Evolutionary conservation across 2,888 invertebrate genomes (phyloP).

Genomic region (Troides helena): DNA sequence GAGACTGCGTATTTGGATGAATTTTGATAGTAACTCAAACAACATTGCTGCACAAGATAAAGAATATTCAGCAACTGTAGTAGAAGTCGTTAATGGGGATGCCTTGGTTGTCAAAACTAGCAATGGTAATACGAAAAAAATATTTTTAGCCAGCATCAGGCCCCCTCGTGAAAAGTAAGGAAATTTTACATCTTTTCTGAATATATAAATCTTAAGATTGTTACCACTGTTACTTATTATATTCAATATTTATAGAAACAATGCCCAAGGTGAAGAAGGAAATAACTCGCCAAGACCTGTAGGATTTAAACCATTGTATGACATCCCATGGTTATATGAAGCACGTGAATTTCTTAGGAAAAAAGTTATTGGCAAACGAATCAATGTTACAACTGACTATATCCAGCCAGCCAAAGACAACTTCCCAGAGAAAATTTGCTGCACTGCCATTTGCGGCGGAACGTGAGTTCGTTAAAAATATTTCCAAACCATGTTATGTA

Average conservation of each 20-base stretch:
- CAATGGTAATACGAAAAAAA: constrained; percentile 90
- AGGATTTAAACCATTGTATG: constrained; percentile 94
- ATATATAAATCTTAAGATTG: too few relatives aligned
- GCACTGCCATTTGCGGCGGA: constrained; percentile 90
- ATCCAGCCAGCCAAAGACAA: constrained; percentile 96
- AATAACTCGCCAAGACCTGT: constrained; percentile 85
- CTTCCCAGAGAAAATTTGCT: constrained; percentile 97
- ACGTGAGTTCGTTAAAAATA: constrained; percentile 50
- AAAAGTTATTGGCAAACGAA: constrained; percentile 96
- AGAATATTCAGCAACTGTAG: constrained; percentile 89
- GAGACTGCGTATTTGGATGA: constrained; percentile 93
- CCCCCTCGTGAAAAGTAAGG: constrained; percentile 89
- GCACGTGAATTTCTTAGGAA: constrained; percentile 98
- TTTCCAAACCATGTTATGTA: too few relatives aligned
- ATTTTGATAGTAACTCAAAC: constrained; percentile 89
- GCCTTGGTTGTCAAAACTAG: constrained; percentile 91
- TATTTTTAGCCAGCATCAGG: constrained; percentile 97
- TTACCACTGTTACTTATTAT: too few relatives aligned
- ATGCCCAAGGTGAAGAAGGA: constrained; percentile 82
- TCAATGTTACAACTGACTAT: constrained; percentile 95
- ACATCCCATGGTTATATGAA: constrained; percentile 99
- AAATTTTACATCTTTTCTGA: background rate
- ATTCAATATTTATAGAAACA: constrained; percentile 42
- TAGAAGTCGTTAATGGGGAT: constrained; percentile 97
- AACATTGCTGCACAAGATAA: constrained; percentile 88